Conservation (phyloP, 2,888 invertebrate genomes). For the Aromia moschata region DNA sequence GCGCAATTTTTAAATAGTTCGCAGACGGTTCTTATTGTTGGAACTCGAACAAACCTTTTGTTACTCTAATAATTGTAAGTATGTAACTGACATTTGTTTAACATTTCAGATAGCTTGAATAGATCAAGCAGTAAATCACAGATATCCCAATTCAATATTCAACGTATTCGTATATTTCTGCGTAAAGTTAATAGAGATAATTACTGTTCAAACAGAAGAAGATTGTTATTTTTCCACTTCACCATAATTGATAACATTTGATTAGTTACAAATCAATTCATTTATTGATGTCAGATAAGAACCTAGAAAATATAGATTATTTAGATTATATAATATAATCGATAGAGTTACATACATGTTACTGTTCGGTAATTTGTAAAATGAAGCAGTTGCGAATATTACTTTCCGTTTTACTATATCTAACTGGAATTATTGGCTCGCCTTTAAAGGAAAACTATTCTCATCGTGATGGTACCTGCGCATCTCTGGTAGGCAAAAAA, state of each 20-base stretch:
- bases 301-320: too few species aligned
- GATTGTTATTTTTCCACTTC: slow-evolving; percentile 2
- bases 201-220: neutral
- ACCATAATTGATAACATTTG: neutral
- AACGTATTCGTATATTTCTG: too few species aligned
- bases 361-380: too few species aligned
- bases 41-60: too few species aligned
- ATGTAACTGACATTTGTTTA: too few species aligned
- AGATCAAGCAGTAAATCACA: too few species aligned
- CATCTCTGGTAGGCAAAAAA: slow-evolving; percentile 3
- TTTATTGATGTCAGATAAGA: slow-evolving; percentile 1
- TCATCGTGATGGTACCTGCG: slow-evolving; percentile 1
- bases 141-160: too few species aligned
- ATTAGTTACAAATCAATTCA: neutral
- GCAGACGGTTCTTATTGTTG: too few species aligned
- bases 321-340: neutral
- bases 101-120: too few species aligned
- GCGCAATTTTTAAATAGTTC: too few species aligned
- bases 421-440: neutral
- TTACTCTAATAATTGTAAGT: too few species aligned
- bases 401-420: neutral
- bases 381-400: neutral
- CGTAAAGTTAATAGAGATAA: neutral
- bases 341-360: too few species aligned
- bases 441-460: neutral